Evolutionary conservation across 2,888 invertebrate genomes (phyloP).

Genomic region (Sinotaia quadrata): DNA sequence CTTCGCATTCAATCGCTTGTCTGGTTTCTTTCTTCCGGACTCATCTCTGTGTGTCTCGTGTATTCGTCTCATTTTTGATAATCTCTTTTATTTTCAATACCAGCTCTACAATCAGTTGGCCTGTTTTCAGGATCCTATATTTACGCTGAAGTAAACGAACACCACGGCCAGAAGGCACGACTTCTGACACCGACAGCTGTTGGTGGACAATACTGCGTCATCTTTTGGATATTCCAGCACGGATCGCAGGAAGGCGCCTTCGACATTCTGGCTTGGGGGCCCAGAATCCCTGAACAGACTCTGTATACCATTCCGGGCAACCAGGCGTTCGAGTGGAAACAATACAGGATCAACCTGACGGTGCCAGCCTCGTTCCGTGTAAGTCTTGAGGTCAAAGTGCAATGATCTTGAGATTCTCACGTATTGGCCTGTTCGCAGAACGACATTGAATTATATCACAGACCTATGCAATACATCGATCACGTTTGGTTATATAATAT

Average conservation of each 20-base stretch:
- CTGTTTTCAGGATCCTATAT: conserved; percentile 44
- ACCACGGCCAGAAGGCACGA: conserved; percentile 32
- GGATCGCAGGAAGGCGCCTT: conserved; percentile 26
- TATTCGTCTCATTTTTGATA: too few species aligned
- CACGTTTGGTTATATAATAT: too few species aligned
- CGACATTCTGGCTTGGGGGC: conserved; percentile 17
- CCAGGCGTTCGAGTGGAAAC: conserved; percentile 22
- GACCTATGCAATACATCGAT: too few species aligned
- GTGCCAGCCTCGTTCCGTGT: conserved; percentile 25
- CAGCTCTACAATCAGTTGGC: too few species aligned
- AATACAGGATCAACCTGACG: conserved; percentile 26
- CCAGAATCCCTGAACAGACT: conserved; percentile 20
- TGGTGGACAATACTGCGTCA: conserved; percentile 22
- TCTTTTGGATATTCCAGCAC: conserved; percentile 27
- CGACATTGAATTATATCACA: too few species aligned
- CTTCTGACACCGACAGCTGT: conserved; percentile 32
- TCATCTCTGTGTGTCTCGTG: too few species aligned
- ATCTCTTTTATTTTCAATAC: too few species aligned
- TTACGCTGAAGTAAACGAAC: conserved; percentile 39
- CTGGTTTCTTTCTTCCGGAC: too few species aligned
- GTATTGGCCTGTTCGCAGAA: too few species aligned
- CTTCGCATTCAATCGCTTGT: too few species aligned
- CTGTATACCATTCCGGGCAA: conserved; percentile 24
- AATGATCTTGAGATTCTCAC: too few species aligned
- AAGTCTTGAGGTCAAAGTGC: background rate